Conservation (phyloP, 1,140 invertebrate genomes). For the Yoshiicerus persimilis region DNA sequence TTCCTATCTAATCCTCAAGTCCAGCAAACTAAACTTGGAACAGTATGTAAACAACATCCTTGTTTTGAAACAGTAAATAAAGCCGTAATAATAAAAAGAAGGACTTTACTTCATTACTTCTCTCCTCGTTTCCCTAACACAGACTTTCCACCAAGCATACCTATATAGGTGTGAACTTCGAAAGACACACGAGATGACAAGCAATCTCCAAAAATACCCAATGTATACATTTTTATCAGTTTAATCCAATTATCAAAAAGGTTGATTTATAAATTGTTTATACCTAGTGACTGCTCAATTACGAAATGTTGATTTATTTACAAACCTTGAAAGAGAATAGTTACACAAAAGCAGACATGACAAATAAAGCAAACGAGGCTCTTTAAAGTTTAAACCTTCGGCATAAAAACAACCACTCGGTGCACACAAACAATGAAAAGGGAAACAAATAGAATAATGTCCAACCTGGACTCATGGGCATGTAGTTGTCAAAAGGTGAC, state of each 20-base stretch:
- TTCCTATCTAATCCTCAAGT: background rate
- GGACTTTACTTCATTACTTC: too few relatives aligned
- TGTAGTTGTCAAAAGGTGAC: constrained; percentile 56
- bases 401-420: background rate
- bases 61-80: too few relatives aligned
- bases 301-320: too few relatives aligned
- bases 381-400: background rate
- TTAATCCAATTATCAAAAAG: background rate
- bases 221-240: too few relatives aligned
- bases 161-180: too few relatives aligned
- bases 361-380: background rate
- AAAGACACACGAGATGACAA: too few relatives aligned
- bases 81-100: too few relatives aligned
- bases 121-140: too few relatives aligned
- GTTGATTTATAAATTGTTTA: background rate
- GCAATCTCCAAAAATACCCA: too few relatives aligned
- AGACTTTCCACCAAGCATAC: too few relatives aligned
- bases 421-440: background rate
- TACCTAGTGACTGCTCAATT: too few relatives aligned
- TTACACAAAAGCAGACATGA: background rate
- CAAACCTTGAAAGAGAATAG: background rate
- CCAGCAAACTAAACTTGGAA: background rate
- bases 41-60: background rate
- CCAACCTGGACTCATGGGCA: constrained; percentile 61
- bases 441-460: background rate